Conservation (phyloP, 2,797 vertebrate species). For the Oreonectes daqikongensis region DNA sequence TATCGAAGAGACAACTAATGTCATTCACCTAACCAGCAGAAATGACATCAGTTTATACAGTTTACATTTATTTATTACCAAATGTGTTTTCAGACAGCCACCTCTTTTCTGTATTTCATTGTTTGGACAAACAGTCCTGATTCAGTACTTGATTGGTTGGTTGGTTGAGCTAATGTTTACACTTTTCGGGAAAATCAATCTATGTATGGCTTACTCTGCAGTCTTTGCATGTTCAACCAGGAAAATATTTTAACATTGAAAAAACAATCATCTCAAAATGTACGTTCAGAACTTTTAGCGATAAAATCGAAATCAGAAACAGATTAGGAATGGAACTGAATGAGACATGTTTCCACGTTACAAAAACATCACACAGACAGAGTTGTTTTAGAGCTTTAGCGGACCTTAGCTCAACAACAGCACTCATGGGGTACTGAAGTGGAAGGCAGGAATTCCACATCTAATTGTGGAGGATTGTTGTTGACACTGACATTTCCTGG, state of each 20-base stretch:
- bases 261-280: too few relatives aligned
- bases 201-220: not conserved
- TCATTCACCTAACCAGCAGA: slow-evolving; percentile 1
- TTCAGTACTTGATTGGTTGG: too few relatives aligned
- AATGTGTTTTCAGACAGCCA: not conserved
- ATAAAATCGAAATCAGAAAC: not conserved
- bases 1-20: slow-evolving; percentile 12
- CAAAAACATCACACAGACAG: not conserved
- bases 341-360: not conserved
- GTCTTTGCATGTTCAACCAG: not conserved
- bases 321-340: not conserved
- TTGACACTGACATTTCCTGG: slow-evolving; percentile 45
- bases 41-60: too few relatives aligned
- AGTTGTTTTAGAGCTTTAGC: slow-evolving; percentile 5
- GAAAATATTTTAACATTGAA: too few relatives aligned
- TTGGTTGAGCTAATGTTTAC: too few relatives aligned
- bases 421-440: slow-evolving; percentile 25
- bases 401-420: not conserved
- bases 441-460: slow-evolving; percentile 43
- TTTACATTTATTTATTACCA: too few relatives aligned
- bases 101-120: not conserved
- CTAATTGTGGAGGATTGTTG: slow-evolving; percentile 35
- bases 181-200: too few relatives aligned
- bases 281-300: too few relatives aligned
- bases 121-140: not conserved